These are phyloP conservation scores for Cydia pomonella DNA, from an alignment of 1,140 invertebrate genomes.

Conservation along the genomic window DNA sequence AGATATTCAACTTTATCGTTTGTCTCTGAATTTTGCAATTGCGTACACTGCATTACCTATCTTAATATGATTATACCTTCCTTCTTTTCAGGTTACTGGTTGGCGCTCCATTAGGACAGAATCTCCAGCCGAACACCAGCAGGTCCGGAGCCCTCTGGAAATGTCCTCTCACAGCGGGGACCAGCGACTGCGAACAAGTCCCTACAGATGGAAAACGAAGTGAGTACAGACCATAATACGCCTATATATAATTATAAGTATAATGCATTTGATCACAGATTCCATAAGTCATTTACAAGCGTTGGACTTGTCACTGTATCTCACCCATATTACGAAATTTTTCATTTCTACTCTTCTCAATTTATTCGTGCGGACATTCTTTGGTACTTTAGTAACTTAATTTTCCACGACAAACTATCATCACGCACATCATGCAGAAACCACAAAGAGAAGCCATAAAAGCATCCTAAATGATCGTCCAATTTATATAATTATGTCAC, in stretches of 20 bases:
- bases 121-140: conserved; percentile 91
- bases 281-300: background rate
- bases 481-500: background rate
- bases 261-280: background rate
- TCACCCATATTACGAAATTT: background rate
- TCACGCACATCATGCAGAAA: background rate
- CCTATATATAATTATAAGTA: background rate
- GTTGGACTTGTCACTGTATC: background rate
- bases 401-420: background rate
- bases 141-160: conserved; percentile 93
- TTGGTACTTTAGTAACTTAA: background rate
- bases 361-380: background rate
- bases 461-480: background rate
- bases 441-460: background rate
- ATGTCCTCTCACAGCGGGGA: conserved; percentile 87
- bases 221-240: conserved; percentile 81
- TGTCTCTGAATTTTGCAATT: no score
- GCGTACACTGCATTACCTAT: no score
- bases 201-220: conserved; percentile 92
- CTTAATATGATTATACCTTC: conserved; percentile 26
- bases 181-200: conserved; percentile 90
- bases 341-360: background rate
- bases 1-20: no score
- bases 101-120: conserved; percentile 93
- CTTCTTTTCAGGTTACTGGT: conserved; percentile 90